Base-by-base conservation (phyloP, 2,113 vertebrate species). In the Megaceryle maxima region DNA sequence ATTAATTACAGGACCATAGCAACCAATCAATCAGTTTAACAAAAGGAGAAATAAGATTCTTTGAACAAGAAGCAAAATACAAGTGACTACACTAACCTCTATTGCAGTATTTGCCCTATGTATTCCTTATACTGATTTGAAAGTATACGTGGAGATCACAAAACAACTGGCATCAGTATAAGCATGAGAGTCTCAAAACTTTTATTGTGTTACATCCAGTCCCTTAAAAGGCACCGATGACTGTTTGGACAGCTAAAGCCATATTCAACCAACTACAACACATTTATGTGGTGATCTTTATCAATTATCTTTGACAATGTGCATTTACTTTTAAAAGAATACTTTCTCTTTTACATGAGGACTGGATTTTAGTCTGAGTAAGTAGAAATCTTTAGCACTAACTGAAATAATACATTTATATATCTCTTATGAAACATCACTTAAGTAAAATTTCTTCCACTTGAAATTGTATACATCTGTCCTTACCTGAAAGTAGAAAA, bases 141-240 rank as follows among this genome's bases (percentile, higher is more conserved):
- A 59, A 56, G 33, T 4, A 18, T 8, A 66, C 24, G 21, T 1
- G 5, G 35, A 51, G 26, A 33, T 44, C 29, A 78, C 17, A 78
- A 37, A 83, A 16, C 26, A 75, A 44, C 25, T 21, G 31, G 20
- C 48, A 90, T 7, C 62, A 68, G 9, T 6, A 60, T 24, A 64
- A 64, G 91, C 1, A 1, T 0, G 0, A 39, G 25, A 59, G 28
- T 18, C 35, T 85, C 39, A 25, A 41, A 46, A 13, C 11, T 60
- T 76, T 8, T 35, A 17, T 50, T 33, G 5, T 6, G 10, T 26
- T 56, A 24, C 25, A 21, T 7, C 37, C 41, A 62, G 6, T 24
- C 11, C 17, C 29, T 10, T 35, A 75, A 43, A 31, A 35, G 37
- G 29, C 43, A 64, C 10, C 29, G 14, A 37, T 6, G 28, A 35